Evolutionary conservation across 2,113 vertebrate species (phyloP), one percentile per base, ranked within the genome.

Genomic region (Ameiurus melas): DNA sequence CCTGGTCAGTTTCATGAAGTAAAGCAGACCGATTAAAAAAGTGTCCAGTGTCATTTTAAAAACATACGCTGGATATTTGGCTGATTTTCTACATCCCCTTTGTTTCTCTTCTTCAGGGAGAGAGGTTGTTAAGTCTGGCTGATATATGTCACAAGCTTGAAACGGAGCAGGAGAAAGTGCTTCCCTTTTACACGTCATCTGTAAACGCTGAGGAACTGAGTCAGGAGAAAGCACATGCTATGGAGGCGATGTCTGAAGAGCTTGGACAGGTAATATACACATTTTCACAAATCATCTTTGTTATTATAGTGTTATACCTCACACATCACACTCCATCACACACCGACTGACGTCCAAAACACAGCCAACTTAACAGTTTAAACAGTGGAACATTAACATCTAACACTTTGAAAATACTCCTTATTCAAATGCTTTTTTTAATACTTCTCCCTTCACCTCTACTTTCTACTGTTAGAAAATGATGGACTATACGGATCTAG

Each of bases 101-200:
- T n/a, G 57, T 58, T 27, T 19, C 78, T 66, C 16, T 62, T 86
- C 25, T 1, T 9, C 77, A 98, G 97, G 97, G 95, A 27, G 95
- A 95, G 89, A 93, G 92, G 39, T 77, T 97, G 88, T 92, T 97
- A 73, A 92, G 93, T 82, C 91, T 96, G 91, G 94, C 95, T 1
- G 96, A 97, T 92, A 94, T 97, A 94, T 97, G 97, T 89, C 94
- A 95, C 71, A 95, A 94, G 90, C 91, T 96, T 90, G 96, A 98
- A 93, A 96, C 95, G 0, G 95, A 98, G 83, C 95, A 96, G 88
- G 97, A 97, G 92, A 97, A 97, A 87, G 95, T 97, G 58, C 91
- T 97, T 86, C 97, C 96, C 0, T 97, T 97, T 93, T 96, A 96
- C 86, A 43, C 87, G 0, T 95, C 95, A 55, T 93, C 90, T 0